Conservation (phyloP, 1,140 invertebrate species). For the Drosophila micromelanica region DNA sequence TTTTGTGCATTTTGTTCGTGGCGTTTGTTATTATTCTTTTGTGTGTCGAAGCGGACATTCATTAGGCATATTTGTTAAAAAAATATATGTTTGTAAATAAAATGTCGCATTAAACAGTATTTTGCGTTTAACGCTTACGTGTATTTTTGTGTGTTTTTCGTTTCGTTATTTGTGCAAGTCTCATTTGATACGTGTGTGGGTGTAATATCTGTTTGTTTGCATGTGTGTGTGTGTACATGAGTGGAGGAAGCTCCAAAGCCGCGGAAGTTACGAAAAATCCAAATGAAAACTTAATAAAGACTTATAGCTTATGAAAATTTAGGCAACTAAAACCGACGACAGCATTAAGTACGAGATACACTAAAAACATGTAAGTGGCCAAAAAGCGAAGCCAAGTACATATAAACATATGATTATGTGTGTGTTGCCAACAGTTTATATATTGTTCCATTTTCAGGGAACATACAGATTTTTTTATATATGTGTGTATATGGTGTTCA, state of each 20-base stretch:
- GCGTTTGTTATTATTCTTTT: slow-evolving; percentile 53
- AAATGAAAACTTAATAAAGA: slow-evolving; percentile 41
- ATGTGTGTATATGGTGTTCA: not conserved
- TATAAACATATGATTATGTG: not conserved
- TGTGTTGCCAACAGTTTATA: not conserved
- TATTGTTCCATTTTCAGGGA: slow-evolving; percentile 8
- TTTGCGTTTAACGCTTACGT: slow-evolving; percentile 30
- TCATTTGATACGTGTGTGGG: slow-evolving; percentile 26
- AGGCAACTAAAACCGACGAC: slow-evolving; percentile 7
- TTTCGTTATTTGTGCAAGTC: slow-evolving; percentile 20
- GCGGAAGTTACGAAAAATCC: slow-evolving; percentile 28
- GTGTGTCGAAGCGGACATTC: slow-evolving; percentile 23
- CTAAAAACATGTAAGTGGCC: slow-evolving; percentile 28
- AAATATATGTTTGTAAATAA: slow-evolving; percentile 19
- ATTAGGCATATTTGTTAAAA: slow-evolving; percentile 25
- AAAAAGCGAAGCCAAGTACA: slow-evolving; percentile 28
- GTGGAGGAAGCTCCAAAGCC: slow-evolving; percentile 46
- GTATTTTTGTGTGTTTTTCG: slow-evolving; percentile 25
- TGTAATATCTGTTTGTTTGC: slow-evolving; percentile 36
- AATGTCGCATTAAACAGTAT: slow-evolving; percentile 40
- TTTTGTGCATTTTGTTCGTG: slow-evolving; percentile 39
- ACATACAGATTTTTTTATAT: not conserved
- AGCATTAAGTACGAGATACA: slow-evolving; percentile 14
- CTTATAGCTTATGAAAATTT: slow-evolving; percentile 18
- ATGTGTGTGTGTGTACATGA: slow-evolving; percentile 23